Evolutionary conservation across 2,797 vertebrate species (phyloP).

Genomic region (Argyrosomus regius): DNA sequence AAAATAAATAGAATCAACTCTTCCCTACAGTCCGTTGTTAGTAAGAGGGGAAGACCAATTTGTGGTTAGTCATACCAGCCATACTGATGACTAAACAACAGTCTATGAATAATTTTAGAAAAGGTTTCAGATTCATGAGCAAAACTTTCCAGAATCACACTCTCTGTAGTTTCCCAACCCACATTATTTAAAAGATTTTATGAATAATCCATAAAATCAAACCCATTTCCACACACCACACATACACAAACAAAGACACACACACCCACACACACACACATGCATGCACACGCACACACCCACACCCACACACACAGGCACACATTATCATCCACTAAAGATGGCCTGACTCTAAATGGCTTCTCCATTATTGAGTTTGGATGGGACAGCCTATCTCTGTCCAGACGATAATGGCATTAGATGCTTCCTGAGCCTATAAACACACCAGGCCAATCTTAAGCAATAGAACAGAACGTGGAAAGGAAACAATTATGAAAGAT

Average conservation of each 20-base stretch:
- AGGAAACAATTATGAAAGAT: slow-evolving; percentile 25
- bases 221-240: neutral
- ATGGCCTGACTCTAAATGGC: slow-evolving; percentile 61
- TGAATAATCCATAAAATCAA: slow-evolving; percentile 38
- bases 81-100: slow-evolving; percentile 43
- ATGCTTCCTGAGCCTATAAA: slow-evolving; percentile 60
- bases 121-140: neutral
- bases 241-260: neutral
- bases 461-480: slow-evolving; percentile 24
- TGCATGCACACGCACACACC: neutral
- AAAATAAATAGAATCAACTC: neutral
- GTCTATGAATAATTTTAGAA: neutral
- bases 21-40: neutral
- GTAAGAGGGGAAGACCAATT: neutral
- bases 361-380: slow-evolving; percentile 76
- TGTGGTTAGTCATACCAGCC: slow-evolving; percentile 29
- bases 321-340: slow-evolving; percentile 48
- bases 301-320: neutral
- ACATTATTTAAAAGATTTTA: neutral
- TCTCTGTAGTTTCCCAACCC: neutral
- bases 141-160: slow-evolving; percentile 22
- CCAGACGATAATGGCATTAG: slow-evolving; percentile 73
- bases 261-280: neutral
- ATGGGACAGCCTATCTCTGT: slow-evolving; percentile 41
- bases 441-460: slow-evolving; percentile 12